phyloP scores from a whole-genome alignment of 2,888 invertebrate genomes.

The Acrobasis repandana region DNA sequence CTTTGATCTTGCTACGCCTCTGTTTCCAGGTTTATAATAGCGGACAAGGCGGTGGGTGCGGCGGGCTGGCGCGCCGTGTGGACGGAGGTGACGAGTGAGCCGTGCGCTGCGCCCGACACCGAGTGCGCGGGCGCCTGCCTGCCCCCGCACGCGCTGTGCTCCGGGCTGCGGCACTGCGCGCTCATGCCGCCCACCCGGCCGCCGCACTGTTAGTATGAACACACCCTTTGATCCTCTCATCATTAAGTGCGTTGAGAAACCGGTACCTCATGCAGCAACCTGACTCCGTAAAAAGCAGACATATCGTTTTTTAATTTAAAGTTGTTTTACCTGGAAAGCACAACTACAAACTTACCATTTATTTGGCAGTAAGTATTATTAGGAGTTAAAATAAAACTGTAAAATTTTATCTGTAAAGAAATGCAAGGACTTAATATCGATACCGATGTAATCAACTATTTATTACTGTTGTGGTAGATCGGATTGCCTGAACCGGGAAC shows the following conservation, averaged over 20 bases:
- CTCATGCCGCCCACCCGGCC: constrained; percentile 81
- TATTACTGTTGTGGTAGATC: too few species aligned
- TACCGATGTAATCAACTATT: too few species aligned
- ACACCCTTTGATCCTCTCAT: constrained; percentile 24
- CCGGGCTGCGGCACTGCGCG: constrained; percentile 88
- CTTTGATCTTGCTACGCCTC: too few species aligned
- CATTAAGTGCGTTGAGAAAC: not conserved
- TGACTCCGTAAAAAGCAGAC: too few species aligned
- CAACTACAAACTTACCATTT: too few species aligned
- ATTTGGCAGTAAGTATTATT: too few species aligned
- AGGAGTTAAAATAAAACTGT: too few species aligned
- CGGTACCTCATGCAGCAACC: not conserved
- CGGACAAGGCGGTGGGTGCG: constrained; percentile 96
- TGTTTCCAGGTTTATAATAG: constrained; percentile 92
- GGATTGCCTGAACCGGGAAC: not conserved
- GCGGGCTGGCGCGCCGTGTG: constrained; percentile 96
- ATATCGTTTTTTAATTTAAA: too few species aligned
- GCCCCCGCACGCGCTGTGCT: constrained; percentile 69
- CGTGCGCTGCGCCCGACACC: constrained; percentile 40
- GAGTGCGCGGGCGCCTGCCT: constrained; percentile 64
- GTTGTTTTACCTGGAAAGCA: too few species aligned
- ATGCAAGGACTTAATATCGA: too few species aligned
- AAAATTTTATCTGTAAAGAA: too few species aligned
- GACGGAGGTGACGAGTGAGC: constrained; percentile 93
- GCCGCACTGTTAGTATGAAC: constrained; percentile 88